phyloP scores from a whole-genome alignment of 2,797 vertebrate species.

The Micropoecilia bifurca region DNA sequence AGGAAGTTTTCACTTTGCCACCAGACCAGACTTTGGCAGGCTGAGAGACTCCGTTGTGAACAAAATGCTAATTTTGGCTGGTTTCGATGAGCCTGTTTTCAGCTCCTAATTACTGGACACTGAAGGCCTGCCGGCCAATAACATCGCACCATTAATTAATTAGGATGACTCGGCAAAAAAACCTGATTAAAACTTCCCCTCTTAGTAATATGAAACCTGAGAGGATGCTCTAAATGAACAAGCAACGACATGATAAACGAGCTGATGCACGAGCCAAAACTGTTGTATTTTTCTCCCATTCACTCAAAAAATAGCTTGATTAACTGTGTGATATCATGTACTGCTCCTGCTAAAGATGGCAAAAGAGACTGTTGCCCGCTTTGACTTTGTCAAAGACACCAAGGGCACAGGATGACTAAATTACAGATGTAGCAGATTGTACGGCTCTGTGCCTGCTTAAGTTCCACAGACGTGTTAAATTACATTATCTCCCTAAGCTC shows the following conservation, averaged over 20 bases:
- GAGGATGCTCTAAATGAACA: not conserved
- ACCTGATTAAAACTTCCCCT: conserved; percentile 25
- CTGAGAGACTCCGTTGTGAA: conserved; percentile 34
- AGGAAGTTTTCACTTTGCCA: conserved; percentile 30
- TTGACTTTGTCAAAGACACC: not conserved
- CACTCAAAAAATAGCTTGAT: not conserved
- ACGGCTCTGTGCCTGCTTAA: not conserved
- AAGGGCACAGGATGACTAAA: not conserved
- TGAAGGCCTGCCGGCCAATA: conserved; percentile 36
- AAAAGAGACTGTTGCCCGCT: not conserved
- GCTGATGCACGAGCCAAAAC: not conserved
- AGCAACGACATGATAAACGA: not conserved
- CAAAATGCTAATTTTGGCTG: conserved; percentile 47
- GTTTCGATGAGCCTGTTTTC: conserved; percentile 34
- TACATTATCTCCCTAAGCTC: conserved; percentile 1
- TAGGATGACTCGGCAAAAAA: conserved; percentile 30
- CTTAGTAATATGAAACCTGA: conserved; percentile 9
- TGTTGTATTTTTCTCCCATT: not conserved
- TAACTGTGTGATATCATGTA: not conserved
- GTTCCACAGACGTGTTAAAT: not conserved
- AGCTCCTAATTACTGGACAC: conserved; percentile 37
- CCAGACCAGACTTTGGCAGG: conserved; percentile 35
- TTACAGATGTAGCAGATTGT: not conserved
- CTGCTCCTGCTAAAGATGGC: not conserved
- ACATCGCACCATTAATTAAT: conserved; percentile 20